Percentiles rank a stretch among this genome's conserved stretches.
These are phyloP conservation scores for Cyphotilapia sp. DNA, from an alignment of 2,113 vertebrate genomes.

Conservation along the genomic window DNA sequence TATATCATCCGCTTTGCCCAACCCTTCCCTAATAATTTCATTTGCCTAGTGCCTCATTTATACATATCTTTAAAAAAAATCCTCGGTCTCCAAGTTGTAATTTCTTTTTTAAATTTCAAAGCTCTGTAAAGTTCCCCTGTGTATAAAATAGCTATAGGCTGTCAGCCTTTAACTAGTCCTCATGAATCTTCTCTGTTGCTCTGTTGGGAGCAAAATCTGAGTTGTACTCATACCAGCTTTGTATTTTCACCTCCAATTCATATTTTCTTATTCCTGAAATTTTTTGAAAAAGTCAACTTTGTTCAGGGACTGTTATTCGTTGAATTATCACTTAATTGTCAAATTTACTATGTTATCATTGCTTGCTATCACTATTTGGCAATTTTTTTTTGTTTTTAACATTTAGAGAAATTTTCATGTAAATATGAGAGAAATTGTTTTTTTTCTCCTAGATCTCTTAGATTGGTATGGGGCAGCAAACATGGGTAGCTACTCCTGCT, in stretches of 20 bases:
- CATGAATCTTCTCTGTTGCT: not conserved
- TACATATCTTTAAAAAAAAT: not conserved
- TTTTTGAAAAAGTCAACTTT: not conserved
- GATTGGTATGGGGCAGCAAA: not conserved
- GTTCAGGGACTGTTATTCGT: not conserved
- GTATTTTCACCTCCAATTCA: not conserved
- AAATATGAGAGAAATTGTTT: not conserved
- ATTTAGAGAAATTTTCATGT: not conserved
- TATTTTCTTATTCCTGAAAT: not conserved
- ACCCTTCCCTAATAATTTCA: not conserved
- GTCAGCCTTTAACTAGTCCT: not conserved
- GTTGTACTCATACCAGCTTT: not conserved
- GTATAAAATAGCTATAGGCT: not conserved
- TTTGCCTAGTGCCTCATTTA: not conserved
- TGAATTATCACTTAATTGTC: accelerated
- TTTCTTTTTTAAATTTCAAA: not conserved
- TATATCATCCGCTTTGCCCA: not conserved
- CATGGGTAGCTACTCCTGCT: not conserved
- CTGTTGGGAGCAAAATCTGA: not conserved
- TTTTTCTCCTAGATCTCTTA: not conserved
- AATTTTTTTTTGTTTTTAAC: not conserved
- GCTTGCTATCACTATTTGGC: not conserved
- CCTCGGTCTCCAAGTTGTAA: not conserved
- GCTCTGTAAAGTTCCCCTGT: no score
- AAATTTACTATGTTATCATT: not conserved